phyloP scores from a whole-genome alignment of 2,888 invertebrate genomes.

The Hirtodrosophila confusa region DNA sequence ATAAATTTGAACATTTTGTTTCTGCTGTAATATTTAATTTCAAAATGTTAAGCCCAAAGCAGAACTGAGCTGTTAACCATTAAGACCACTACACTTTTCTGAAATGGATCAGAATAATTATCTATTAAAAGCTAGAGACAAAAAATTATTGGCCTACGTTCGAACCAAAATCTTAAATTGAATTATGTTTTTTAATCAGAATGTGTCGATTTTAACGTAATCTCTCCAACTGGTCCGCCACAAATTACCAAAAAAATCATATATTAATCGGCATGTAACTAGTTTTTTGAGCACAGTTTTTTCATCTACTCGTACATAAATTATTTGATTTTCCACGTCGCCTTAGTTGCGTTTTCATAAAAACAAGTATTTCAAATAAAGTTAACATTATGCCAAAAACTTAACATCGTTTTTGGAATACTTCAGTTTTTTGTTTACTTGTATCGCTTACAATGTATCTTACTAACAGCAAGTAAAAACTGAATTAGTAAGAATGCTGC shows the following conservation, averaged over 20 bases:
- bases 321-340: constrained; percentile 18
- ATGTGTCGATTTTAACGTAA: constrained; percentile 8
- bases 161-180: background rate
- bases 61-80: too few relatives aligned
- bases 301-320: constrained; percentile 14
- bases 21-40: too few relatives aligned
- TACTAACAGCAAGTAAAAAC: too few relatives aligned
- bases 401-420: constrained; percentile 28
- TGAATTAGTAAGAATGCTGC: too few relatives aligned
- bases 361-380: constrained; percentile 24
- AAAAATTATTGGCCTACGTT: too few relatives aligned
- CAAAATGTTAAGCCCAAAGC: too few relatives aligned
- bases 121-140: too few relatives aligned
- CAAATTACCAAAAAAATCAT: constrained; percentile 28
- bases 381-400: constrained; percentile 18
- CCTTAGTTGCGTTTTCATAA: background rate
- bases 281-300: constrained; percentile 20
- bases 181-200: background rate
- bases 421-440: constrained; percentile 3
- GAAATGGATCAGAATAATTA: too few relatives aligned
- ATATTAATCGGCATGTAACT: constrained; percentile 30
- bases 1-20: too few relatives aligned
- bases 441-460: too few relatives aligned
- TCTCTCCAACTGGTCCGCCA: constrained; percentile 21
- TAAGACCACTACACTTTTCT: too few relatives aligned